Evolutionary conservation across 2,797 vertebrate genomes (phyloP).

Genomic region (Eutrigla gurnardus): DNA sequence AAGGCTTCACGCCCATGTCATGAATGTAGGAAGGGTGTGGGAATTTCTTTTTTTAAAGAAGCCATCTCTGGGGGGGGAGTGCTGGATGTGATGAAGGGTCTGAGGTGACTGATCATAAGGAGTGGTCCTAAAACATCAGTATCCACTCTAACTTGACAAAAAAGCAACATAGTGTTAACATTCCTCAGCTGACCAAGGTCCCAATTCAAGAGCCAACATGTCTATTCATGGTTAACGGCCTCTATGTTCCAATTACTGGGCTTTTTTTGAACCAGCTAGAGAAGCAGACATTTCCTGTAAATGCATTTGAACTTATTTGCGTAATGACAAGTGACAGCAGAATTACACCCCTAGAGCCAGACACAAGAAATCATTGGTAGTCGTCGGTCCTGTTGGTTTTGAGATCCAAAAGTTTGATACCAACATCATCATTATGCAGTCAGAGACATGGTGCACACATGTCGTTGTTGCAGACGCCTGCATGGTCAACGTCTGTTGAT

Average conservation of each 20-base stretch:
- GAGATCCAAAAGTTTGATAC: background rate
- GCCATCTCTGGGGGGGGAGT: slow-evolving; percentile 55
- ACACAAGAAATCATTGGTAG: background rate
- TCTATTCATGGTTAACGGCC: slow-evolving; percentile 66
- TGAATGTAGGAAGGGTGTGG: slow-evolving; percentile 47
- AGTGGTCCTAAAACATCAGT: slow-evolving; percentile 69
- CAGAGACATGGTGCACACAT: background rate
- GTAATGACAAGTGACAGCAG: background rate
- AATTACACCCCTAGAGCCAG: background rate
- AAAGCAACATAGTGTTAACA: slow-evolving; percentile 80
- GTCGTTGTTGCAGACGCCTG: background rate
- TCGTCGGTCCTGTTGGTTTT: background rate
- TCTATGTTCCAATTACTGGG: slow-evolving; percentile 61
- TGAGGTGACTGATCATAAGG: slow-evolving; percentile 71
- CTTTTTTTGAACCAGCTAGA: slow-evolving; percentile 31
- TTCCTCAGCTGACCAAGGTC: slow-evolving; percentile 81
- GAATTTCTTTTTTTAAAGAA: slow-evolving; percentile 49
- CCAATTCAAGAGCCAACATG: slow-evolving; percentile 78
- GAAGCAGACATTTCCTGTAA: slow-evolving; percentile 10
- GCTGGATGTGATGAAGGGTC: slow-evolving; percentile 59
- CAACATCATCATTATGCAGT: background rate
- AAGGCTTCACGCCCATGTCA: slow-evolving; percentile 4
- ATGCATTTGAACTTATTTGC: slow-evolving; percentile 6
- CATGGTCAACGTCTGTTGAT: background rate
- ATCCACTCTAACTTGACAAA: slow-evolving; percentile 66